phyloP scores from a whole-genome alignment of 1,140 invertebrate genomes.

The Oncopodura yosiiana region DNA sequence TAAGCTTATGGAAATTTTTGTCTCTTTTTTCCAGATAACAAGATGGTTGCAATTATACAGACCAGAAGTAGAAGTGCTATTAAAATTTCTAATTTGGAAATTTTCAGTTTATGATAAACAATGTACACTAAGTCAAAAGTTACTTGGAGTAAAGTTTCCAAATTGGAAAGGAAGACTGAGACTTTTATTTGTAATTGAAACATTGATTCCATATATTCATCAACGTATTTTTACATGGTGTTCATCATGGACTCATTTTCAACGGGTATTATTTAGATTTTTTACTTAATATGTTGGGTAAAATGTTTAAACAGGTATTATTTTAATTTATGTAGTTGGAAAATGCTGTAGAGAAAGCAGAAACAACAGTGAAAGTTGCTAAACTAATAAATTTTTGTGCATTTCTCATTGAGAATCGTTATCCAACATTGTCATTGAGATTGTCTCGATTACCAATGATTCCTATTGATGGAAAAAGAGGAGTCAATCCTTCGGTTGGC shows the following conservation, averaged over 20 bases:
- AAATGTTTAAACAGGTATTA: neutral
- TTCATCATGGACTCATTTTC: neutral
- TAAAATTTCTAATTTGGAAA: conserved; percentile 10
- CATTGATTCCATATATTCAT: conserved; percentile 19
- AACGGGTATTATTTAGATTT: neutral
- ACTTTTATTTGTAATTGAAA: conserved; percentile 23
- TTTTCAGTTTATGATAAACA: conserved; percentile 1
- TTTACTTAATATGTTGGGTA: neutral
- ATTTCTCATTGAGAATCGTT: conserved; percentile 51
- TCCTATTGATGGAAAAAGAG: conserved; percentile 43
- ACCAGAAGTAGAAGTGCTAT: conserved; percentile 7
- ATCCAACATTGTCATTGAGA: conserved; percentile 50
- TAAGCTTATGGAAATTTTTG: too few species aligned
- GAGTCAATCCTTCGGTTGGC: conserved; percentile 41
- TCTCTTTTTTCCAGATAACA: neutral
- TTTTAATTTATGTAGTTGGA: neutral
- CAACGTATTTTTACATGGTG: conserved; percentile 12
- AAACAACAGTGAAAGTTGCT: conserved; percentile 46
- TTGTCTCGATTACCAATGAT: conserved; percentile 45
- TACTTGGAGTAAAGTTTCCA: conserved; percentile 50
- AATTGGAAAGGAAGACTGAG: conserved; percentile 42
- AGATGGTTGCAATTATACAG: neutral
- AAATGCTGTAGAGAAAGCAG: conserved; percentile 38
- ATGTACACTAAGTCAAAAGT: conserved; percentile 51
- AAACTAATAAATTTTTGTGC: conserved; percentile 51